phyloP scores from a whole-genome alignment of 1,140 invertebrate species.

The Pissodes strobi region DNA sequence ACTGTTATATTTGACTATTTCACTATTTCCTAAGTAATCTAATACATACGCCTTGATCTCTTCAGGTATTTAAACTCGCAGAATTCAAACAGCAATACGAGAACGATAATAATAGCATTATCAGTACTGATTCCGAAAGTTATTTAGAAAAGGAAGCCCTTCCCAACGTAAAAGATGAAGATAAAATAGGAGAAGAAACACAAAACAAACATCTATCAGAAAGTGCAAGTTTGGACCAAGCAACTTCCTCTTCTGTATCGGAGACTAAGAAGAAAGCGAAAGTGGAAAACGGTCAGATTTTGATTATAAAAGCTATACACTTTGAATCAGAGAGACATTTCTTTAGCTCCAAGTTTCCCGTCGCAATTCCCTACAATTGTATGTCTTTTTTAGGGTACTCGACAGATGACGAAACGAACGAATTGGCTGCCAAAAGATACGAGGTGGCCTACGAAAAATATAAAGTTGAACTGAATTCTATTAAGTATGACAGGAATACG shows the following conservation, averaged over 20 bases:
- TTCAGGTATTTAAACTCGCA: constrained; percentile 40
- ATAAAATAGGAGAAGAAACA: constrained; percentile 29
- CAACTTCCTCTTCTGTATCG: neutral
- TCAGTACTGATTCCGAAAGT: constrained; percentile 52
- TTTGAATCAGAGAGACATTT: too few relatives aligned
- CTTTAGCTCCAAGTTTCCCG: too few relatives aligned
- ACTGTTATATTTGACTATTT: too few relatives aligned
- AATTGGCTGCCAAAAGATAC: constrained; percentile 53
- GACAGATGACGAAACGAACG: constrained; percentile 54
- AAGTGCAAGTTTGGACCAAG: constrained; percentile 32
- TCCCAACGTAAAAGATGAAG: constrained; percentile 44
- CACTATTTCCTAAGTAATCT: too few relatives aligned
- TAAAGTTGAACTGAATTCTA: constrained; percentile 56
- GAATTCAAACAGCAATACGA: constrained; percentile 48
- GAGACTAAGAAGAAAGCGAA: constrained; percentile 13
- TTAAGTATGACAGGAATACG: constrained; percentile 58
- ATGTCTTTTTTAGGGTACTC: constrained; percentile 36
- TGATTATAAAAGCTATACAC: too few relatives aligned
- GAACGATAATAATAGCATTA: constrained; percentile 45
- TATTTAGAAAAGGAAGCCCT: constrained; percentile 52
- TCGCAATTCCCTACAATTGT: too few relatives aligned
- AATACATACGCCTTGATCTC: too few relatives aligned
- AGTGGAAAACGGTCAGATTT: too few relatives aligned
- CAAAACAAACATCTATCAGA: constrained; percentile 10
- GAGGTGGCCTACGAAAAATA: constrained; percentile 52